A percentile compares a stretch with the other conserved stretches of the same genome.
Conservation (phyloP, 2,113 vertebrate genomes). For the Pachyramphus minor region DNA sequence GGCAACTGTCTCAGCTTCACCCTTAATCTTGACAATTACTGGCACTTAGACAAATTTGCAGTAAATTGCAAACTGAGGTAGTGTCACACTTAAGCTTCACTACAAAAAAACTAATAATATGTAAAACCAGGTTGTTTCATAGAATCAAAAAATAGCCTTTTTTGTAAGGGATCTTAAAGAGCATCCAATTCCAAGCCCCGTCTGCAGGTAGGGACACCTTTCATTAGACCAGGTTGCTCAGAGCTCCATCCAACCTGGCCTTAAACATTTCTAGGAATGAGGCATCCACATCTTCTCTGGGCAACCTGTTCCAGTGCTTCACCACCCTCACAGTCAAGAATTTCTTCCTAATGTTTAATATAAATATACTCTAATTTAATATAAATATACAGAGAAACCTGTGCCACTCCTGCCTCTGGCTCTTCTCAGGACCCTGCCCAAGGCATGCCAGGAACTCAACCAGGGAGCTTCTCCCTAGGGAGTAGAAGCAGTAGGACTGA, state of each 20-base stretch:
- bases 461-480: neutral
- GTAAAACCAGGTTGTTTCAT: neutral
- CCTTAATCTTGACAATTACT: neutral
- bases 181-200: neutral
- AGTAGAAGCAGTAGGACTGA: neutral
- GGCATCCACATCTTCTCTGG: neutral
- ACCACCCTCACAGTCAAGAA: neutral
- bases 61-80: neutral
- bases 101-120: neutral
- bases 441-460: neutral
- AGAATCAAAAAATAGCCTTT: neutral
- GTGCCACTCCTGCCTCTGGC: neutral
- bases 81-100: neutral
- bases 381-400: neutral
- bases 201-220: neutral
- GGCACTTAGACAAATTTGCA: neutral
- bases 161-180: neutral
- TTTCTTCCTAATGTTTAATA: neutral
- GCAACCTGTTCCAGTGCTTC: neutral
- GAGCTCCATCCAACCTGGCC: neutral
- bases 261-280: neutral
- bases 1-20: neutral
- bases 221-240: neutral
- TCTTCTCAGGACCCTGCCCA: neutral
- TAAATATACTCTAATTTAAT: neutral